A percentile compares a stretch with the other conserved stretches of the same genome.
Conservation (phyloP, 37 sponge, comb jelly and placozoan species). For the Tethya wilhelma region DNA sequence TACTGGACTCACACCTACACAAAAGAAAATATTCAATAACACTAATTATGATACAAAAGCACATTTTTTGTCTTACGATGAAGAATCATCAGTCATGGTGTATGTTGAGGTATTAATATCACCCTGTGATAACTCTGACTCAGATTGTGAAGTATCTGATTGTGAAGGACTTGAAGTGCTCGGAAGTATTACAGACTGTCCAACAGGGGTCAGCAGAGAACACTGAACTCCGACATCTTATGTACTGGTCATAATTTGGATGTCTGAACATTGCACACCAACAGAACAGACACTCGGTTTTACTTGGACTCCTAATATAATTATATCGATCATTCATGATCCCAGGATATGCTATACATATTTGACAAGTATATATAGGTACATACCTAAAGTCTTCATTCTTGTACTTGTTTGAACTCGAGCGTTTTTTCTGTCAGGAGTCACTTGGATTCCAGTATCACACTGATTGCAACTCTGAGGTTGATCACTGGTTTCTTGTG, state of each 20-base stretch:
- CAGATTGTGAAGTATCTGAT: not conserved
- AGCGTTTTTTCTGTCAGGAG: not conserved
- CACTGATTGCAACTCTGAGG: not conserved
- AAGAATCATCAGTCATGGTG: not conserved
- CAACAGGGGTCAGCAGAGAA: not conserved
- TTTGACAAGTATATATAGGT: not conserved
- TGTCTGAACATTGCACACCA: not conserved
- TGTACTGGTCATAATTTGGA: not conserved
- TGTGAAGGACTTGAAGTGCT: not conserved
- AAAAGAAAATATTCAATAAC: not conserved
- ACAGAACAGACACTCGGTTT: not conserved
- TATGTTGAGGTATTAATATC: not conserved
- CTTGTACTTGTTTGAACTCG: conserved; percentile 9
- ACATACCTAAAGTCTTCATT: not conserved
- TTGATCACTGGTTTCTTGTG: not conserved
- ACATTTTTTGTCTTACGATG: not conserved
- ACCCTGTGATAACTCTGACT: not conserved
- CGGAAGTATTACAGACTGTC: not conserved
- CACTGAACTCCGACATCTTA: not conserved
- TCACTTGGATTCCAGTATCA: not conserved
- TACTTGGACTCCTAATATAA: not conserved
- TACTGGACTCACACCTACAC: too few relatives aligned
- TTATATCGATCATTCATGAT: not conserved
- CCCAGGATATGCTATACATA: too few relatives aligned
- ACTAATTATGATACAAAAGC: not conserved